A percentile compares a stretch with the other conserved stretches of the same genome.
These are phyloP conservation scores for Cuculus canorus DNA, from an alignment of 2,797 vertebrate genomes.

Conservation along the genomic window DNA sequence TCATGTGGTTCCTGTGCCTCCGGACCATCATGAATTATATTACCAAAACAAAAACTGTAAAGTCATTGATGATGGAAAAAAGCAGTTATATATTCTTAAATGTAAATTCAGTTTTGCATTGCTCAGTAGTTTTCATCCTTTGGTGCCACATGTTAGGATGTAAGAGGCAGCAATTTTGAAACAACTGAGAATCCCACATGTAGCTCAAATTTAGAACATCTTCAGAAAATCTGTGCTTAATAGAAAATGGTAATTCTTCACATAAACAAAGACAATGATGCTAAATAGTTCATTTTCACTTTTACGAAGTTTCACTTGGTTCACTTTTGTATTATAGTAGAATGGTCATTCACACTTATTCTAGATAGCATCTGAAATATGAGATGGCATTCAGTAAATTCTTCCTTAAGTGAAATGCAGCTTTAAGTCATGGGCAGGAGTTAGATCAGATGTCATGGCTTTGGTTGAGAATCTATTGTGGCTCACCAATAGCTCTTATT, in stretches of 20 bases:
- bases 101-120: not conserved
- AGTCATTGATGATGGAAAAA: not conserved
- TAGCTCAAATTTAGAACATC: not conserved
- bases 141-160: not conserved
- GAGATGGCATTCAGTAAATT: not conserved
- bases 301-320: not conserved
- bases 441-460: not conserved
- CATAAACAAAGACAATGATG: not conserved
- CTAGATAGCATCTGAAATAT: not conserved
- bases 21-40: not conserved
- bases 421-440: not conserved
- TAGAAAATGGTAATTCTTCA: not conserved
- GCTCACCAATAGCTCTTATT: not conserved
- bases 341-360: not conserved
- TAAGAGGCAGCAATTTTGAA: not conserved
- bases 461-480: not conserved
- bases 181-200: not conserved
- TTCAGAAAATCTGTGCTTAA: not conserved
- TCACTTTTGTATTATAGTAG: not conserved
- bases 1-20: not conserved
- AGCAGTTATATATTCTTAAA: not conserved
- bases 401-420: not conserved
- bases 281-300: not conserved
- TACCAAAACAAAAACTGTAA: not conserved
- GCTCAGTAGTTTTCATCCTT: not conserved